Evolutionary conservation across 1,140 invertebrate species (phyloP), one percentile per base, ranked within the genome.

Genomic region (Drosophila lacertosa): DNA sequence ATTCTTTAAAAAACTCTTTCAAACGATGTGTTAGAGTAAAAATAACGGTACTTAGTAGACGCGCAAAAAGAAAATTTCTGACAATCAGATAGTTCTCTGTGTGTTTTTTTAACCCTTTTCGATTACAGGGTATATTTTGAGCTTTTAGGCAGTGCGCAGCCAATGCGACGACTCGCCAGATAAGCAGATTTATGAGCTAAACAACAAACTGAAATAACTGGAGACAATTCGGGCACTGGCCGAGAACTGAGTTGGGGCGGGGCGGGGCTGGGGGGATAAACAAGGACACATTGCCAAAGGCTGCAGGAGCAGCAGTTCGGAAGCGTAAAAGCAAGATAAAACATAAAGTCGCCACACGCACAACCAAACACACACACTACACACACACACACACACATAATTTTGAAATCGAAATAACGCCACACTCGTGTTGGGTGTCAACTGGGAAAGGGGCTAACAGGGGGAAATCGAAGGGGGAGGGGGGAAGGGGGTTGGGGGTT

Each of bases 131-230:
- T 67, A 67, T 67, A 0, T n/a, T 69, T 69, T 53, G 47, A 76
- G 75, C 72, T 79, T 74, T 81, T 71, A 60, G 40, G 57, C 62
- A 40, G 50, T 63, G 57, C 58, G 64, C 45, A 60, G 35, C 32
- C 57, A 71, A 70, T 66, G 76, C 69, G 69, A 64, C 82, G 48
- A 74, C 65, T 77, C 47, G 45, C 62, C 82, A 86, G 81, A 86
- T 86, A 86, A 86, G 81, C 81, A 86, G 81, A 86, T 86, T 86
- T 88, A 86, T 86, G 81, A 86, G 81, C 81, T 86, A 81, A 88
- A 86, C 81, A 88, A 77, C 81, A 84, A 86, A 86, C 82, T 88
- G 64, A 81, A 88, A 86, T 86, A 86, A 74, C 77, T 88, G 81
- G 77, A 81, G 81, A 84, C 82, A 74, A 70, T 84, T 84, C 60